These are phyloP conservation scores for Tortrix viridana DNA, from an alignment of 2,888 invertebrate genomes.

Conservation along the genomic window DNA sequence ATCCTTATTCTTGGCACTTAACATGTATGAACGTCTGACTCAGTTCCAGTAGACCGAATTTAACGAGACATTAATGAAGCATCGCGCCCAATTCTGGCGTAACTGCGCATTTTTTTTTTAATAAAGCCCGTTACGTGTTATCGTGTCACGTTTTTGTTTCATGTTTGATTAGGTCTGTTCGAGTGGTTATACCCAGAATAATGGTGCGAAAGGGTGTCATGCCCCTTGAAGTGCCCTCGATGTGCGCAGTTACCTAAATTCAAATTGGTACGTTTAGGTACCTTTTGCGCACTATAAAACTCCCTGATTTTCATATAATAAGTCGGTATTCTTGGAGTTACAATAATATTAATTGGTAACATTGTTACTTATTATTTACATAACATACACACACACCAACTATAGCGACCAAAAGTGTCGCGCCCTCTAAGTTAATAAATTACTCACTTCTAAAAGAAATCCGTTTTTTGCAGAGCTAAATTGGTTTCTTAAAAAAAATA, in stretches of 20 bases:
- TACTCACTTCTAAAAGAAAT: too few relatives aligned
- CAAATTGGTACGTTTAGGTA: slow-evolving; percentile 19
- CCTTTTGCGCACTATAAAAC: slow-evolving; percentile 2
- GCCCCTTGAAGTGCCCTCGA: slow-evolving; percentile 18
- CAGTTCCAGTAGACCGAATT: slow-evolving; percentile 46
- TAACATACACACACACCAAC: too few relatives aligned
- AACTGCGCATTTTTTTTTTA: slow-evolving; percentile 53
- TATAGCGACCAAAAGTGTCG: too few relatives aligned
- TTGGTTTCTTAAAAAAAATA: too few relatives aligned
- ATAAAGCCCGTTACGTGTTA: slow-evolving; percentile 41
- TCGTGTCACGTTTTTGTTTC: slow-evolving; percentile 26
- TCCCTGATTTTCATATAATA: too few relatives aligned
- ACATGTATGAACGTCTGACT: slow-evolving; percentile 43
- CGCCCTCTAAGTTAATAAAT: too few relatives aligned
- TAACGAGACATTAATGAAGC: slow-evolving; percentile 40
- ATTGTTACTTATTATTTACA: too few relatives aligned
- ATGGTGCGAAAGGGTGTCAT: slow-evolving; percentile 27
- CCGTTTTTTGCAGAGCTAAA: too few relatives aligned
- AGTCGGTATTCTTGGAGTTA: too few relatives aligned
- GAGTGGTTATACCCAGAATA: slow-evolving; percentile 25
- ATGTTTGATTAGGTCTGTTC: slow-evolving; percentile 29
- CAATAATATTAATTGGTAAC: too few relatives aligned
- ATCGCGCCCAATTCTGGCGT: slow-evolving; percentile 40
- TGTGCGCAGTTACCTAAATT: slow-evolving; percentile 28
- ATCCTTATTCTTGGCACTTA: neutral